Conservation (phyloP, 1,140 invertebrate genomes). For the Penaeus chinensis region DNA sequence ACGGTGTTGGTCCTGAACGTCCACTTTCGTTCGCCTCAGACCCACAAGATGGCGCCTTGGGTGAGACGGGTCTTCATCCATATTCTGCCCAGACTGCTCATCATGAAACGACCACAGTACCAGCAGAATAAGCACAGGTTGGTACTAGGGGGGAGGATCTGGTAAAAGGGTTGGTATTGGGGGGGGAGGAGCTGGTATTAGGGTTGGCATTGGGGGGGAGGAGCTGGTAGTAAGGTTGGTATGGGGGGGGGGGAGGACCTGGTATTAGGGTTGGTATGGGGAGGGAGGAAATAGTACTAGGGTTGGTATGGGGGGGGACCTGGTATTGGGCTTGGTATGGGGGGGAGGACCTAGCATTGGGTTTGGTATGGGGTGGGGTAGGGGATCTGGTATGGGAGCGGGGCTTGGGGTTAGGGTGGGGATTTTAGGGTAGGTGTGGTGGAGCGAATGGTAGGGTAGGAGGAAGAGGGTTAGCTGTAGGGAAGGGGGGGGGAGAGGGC, state of each 20-base stretch:
- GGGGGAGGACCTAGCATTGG: neutral
- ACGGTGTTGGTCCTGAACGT: constrained; percentile 81
- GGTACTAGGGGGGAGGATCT: neutral
- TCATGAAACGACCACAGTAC: constrained; percentile 85
- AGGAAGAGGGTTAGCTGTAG: neutral
- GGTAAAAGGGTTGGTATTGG: neutral
- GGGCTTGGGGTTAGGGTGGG: neutral
- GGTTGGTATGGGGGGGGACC: too few relatives aligned
- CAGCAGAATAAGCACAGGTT: constrained; percentile 81
- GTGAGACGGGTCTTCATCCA: constrained; percentile 91
- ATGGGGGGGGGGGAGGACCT: neutral
- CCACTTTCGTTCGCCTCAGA: constrained; percentile 95
- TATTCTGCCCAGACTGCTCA: constrained; percentile 85
- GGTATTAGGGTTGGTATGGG: too few relatives aligned
- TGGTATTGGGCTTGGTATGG: neutral
- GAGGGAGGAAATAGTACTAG: too few relatives aligned
- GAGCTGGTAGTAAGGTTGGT: neutral
- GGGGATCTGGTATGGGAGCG: too few relatives aligned
- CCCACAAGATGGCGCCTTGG: constrained; percentile 94
- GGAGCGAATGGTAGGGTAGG: neutral
- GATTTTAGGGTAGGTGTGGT: neutral
- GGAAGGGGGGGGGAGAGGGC: neutral
- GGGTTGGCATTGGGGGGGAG: neutral
- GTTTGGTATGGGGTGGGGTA: too few relatives aligned
- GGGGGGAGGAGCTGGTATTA: too few relatives aligned